phyloP scores from a whole-genome alignment of 2,888 invertebrate genomes.

The Mycalesis mineus region DNA sequence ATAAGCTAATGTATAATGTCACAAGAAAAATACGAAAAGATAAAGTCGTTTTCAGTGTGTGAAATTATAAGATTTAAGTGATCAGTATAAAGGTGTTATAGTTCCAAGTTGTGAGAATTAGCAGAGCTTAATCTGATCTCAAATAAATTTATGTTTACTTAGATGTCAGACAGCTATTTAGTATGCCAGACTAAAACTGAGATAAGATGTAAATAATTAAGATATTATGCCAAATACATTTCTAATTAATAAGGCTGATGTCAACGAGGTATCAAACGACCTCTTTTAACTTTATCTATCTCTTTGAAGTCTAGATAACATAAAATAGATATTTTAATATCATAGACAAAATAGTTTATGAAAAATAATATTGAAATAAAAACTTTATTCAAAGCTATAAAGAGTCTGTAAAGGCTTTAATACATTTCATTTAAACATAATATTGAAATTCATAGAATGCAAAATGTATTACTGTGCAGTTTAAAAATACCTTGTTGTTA shows the following conservation, averaged over 20 bases:
- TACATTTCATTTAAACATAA: no score
- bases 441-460: no score
- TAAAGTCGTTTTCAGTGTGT: no score
- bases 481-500: background rate
- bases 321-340: background rate
- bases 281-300: background rate
- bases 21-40: no score
- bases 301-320: background rate
- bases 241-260: background rate
- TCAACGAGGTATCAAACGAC: background rate
- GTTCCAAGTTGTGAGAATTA: background rate
- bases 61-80: no score
- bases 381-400: no score
- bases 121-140: no score
- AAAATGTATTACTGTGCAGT: no score
- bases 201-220: background rate
- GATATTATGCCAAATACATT: background rate
- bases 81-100: no score
- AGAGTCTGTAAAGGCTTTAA: no score
- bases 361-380: no score
- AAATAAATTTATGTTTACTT: background rate
- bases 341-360: background rate
- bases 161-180: slow-evolving; percentile 2
- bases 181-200: background rate
- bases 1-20: no score